phyloP scores from a whole-genome alignment of 2,888 invertebrate genomes.

The Mythimna impura region DNA sequence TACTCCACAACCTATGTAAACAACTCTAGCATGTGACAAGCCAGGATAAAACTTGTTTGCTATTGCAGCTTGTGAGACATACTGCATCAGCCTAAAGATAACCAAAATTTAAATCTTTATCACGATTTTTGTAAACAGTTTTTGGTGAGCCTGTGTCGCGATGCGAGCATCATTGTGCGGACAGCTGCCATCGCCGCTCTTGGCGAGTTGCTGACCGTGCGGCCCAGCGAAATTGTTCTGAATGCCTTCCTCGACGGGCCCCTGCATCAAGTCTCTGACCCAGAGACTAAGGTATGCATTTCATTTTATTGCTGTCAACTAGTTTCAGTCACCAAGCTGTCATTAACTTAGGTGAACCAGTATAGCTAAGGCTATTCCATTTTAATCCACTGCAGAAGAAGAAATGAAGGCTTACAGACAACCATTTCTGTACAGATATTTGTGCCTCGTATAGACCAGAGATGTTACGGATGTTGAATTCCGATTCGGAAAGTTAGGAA shows the following conservation, averaged over 20 bases:
- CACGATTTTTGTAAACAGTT: conserved; percentile 70
- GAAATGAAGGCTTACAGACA: too few species aligned
- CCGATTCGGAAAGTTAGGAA: too few species aligned
- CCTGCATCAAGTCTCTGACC: conserved; percentile 84
- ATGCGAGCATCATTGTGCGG: conserved; percentile 85
- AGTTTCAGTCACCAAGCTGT: not conserved
- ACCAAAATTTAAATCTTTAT: not conserved
- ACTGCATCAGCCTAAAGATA: not conserved
- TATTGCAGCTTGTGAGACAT: not conserved
- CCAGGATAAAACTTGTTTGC: not conserved
- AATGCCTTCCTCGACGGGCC: conserved; percentile 86
- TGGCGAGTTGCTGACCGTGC: conserved; percentile 74
- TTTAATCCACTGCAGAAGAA: not conserved
- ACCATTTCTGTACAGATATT: too few species aligned
- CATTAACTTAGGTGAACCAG: not conserved
- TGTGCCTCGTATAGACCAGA: too few species aligned
- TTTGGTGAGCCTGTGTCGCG: conserved; percentile 82
- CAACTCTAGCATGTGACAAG: not conserved
- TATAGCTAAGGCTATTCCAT: not conserved
- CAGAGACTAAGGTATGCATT: conserved; percentile 81
- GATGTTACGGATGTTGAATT: too few species aligned
- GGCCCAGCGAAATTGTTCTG: conserved; percentile 70
- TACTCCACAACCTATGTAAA: not conserved
- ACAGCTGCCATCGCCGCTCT: conserved; percentile 80
- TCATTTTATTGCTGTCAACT: not conserved